Evolutionary conservation across 1,140 invertebrate genomes (phyloP).

Genomic region (Vanessa atalanta): DNA sequence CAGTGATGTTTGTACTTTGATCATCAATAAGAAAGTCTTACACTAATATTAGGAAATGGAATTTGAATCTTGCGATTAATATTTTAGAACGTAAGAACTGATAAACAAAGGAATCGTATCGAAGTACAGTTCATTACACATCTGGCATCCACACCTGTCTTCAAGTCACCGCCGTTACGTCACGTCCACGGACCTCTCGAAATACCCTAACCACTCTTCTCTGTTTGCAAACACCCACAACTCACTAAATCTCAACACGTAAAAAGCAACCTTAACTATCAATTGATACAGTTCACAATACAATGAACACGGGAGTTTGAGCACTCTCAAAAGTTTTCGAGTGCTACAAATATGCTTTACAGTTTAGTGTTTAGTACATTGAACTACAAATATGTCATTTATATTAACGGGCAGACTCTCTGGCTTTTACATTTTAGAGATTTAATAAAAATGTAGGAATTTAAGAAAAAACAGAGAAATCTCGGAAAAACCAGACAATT

Average conservation of each 20-base stretch:
- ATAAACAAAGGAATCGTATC: too few species aligned
- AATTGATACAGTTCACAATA: background rate
- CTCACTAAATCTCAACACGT: background rate
- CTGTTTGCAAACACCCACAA: slow-evolving; percentile 13
- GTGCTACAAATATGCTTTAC: slow-evolving; percentile 10
- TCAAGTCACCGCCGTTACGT: background rate
- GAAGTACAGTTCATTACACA: background rate
- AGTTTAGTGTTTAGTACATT: slow-evolving; percentile 9
- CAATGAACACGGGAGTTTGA: background rate
- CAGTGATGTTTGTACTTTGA: too few species aligned
- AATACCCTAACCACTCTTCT: background rate
- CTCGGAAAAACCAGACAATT: too few species aligned
- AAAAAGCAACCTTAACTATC: background rate
- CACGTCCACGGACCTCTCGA: background rate
- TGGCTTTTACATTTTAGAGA: background rate
- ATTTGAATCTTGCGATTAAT: too few species aligned
- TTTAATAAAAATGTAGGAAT: too few species aligned
- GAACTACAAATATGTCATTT: slow-evolving; percentile 7
- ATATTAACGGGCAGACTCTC: background rate
- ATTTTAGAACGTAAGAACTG: too few species aligned
- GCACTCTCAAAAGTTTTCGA: background rate
- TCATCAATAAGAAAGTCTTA: too few species aligned
- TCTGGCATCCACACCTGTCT: slow-evolving; percentile 2
- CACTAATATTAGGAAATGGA: too few species aligned
- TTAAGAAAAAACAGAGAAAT: too few species aligned